phyloP scores from a whole-genome alignment of 2,888 invertebrate genomes.

The Keiferia lycopersicella region DNA sequence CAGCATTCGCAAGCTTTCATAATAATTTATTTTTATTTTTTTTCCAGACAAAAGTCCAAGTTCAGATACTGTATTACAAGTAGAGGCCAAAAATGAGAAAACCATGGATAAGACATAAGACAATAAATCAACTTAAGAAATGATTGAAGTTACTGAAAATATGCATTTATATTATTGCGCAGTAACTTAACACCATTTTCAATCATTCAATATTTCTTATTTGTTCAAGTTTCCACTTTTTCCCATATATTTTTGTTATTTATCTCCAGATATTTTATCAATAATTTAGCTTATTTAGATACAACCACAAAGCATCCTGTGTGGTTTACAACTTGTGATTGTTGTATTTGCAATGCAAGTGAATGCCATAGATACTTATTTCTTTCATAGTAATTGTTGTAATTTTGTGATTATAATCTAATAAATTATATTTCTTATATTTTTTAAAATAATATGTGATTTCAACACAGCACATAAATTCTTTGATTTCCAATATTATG shows the following conservation, averaged over 20 bases:
- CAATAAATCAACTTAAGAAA: background rate
- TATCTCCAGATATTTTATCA: background rate
- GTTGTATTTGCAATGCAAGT: constrained; percentile 6
- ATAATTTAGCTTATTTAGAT: background rate
- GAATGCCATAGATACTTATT: constrained; percentile 1
- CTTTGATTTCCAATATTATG: too few relatives aligned
- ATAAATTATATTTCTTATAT: constrained; percentile 5
- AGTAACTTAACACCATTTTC: background rate
- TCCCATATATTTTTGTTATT: constrained; percentile 8
- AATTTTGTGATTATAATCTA: background rate
- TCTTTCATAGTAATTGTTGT: background rate
- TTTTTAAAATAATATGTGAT: constrained; percentile 10
- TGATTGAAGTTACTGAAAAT: background rate
- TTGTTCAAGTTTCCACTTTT: background rate
- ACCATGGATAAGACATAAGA: background rate
- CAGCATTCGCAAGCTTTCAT: background rate
- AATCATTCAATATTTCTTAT: background rate
- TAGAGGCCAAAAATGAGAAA: background rate
- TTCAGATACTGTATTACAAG: background rate
- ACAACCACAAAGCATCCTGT: constrained; percentile 1
- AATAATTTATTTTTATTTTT: constrained; percentile 21
- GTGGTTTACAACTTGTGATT: background rate
- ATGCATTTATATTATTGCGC: background rate
- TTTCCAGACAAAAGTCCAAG: constrained; percentile 1
- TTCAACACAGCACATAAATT: background rate